Conservation (phyloP, 2,888 invertebrate species). For the Diarsia rubi region DNA sequence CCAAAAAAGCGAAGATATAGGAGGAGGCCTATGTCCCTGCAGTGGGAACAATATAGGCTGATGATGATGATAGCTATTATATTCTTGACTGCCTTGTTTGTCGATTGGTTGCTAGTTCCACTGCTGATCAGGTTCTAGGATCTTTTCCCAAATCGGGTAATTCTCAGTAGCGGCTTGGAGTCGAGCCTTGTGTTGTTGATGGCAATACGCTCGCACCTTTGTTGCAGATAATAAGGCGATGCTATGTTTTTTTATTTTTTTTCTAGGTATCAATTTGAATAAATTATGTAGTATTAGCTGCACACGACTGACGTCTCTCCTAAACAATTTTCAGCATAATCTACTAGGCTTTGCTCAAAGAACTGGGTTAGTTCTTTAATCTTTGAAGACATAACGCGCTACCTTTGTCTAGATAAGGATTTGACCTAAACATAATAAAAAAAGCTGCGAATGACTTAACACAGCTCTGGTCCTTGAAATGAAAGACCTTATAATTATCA, state of each 20-base stretch:
- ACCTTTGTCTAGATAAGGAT: slow-evolving; percentile 42
- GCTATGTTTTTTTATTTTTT: no score
- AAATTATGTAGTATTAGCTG: background rate
- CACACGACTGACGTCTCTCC: background rate
- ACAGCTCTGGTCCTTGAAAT: background rate
- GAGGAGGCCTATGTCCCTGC: no score
- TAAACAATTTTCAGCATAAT: slow-evolving; percentile 39
- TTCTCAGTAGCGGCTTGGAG: background rate
- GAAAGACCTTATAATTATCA: slow-evolving; percentile 30
- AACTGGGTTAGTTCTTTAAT: slow-evolving; percentile 57
- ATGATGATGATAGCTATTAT: background rate
- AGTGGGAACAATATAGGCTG: no score
- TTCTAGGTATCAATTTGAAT: background rate
- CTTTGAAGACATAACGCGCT: slow-evolving; percentile 24
- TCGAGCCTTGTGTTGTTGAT: background rate
- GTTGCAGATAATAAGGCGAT: background rate
- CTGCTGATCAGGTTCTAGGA: background rate
- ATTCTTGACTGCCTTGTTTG: background rate
- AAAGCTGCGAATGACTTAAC: background rate
- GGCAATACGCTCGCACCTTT: background rate
- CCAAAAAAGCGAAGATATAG: no score
- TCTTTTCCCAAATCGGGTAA: background rate
- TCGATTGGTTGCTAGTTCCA: background rate
- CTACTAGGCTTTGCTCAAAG: slow-evolving; percentile 35
- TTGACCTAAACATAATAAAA: slow-evolving; percentile 41